A percentile compares a stretch with the other conserved stretches of the same genome.
Conservation (phyloP, 2,797 vertebrate genomes). For the Sebastes variabilis region DNA sequence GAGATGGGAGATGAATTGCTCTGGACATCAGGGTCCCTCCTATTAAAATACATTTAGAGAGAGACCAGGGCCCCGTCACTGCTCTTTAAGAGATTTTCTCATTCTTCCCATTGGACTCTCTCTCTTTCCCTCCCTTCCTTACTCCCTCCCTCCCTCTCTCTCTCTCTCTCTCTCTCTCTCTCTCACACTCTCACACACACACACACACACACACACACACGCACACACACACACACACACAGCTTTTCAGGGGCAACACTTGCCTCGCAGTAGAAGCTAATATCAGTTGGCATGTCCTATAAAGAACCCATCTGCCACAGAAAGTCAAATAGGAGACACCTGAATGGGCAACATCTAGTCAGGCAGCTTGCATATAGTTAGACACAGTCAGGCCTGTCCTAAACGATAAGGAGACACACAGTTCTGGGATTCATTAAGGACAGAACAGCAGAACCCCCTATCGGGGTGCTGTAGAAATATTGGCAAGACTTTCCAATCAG, state of each 20-base stretch:
- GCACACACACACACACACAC: conserved; percentile 11
- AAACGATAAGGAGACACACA: conserved; percentile 19
- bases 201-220: not conserved
- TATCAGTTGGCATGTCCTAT: conserved; percentile 87
- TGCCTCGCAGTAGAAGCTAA: conserved; percentile 88
- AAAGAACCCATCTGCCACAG: conserved; percentile 93
- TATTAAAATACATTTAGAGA: conserved; percentile 94
- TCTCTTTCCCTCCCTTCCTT: not conserved
- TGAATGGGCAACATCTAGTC: conserved; percentile 60
- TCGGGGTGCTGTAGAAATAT: not conserved
- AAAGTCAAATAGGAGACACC: conserved; percentile 84
- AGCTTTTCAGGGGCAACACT: conserved; percentile 86
- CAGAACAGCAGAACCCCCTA: not conserved
- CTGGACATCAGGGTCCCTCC: conserved; percentile 82
- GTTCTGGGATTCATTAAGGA: conserved; percentile 19
- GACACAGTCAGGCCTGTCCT: conserved; percentile 58
- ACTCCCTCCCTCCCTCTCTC: not conserved
- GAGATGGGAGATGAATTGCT: conserved; percentile 89
- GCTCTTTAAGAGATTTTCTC: conserved; percentile 92
- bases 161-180: not conserved
- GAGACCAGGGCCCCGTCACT: conserved; percentile 87
- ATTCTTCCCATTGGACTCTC: conserved; percentile 77
- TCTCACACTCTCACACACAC: too few species aligned
- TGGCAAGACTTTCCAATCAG: not conserved
- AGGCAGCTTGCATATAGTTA: conserved; percentile 48